A percentile compares a stretch with the other conserved stretches of the same genome.
phyloP scores from a whole-genome alignment of 2,888 invertebrate species.

The Nomada goodeniana region DNA sequence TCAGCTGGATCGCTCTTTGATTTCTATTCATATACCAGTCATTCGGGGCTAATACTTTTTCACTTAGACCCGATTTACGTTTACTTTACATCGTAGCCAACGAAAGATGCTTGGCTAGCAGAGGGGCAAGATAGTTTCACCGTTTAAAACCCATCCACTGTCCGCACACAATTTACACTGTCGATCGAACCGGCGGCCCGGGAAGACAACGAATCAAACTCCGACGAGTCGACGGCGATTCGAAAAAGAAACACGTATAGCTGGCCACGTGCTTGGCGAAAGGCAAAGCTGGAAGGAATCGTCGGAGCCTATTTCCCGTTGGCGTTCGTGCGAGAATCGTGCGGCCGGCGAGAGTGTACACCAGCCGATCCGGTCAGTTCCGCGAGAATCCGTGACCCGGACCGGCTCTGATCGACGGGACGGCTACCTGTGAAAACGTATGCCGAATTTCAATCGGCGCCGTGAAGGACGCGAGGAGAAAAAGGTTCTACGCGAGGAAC shows the following conservation, averaged over 20 bases:
- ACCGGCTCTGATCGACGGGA: constrained; percentile 54
- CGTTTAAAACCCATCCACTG: neutral
- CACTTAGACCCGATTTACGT: neutral
- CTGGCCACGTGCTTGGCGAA: constrained; percentile 30
- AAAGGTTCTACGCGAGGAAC: neutral
- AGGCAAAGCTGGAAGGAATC: constrained; percentile 44
- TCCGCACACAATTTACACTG: neutral
- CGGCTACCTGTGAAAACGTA: constrained; percentile 67
- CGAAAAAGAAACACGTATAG: constrained; percentile 40
- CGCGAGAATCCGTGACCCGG: constrained; percentile 47
- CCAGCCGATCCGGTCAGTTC: constrained; percentile 53
- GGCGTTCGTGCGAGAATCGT: constrained; percentile 52
- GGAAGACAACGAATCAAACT: neutral
- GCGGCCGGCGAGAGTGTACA: constrained; percentile 9
- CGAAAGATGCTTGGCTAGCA: too few species aligned
- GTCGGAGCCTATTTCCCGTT: constrained; percentile 56
- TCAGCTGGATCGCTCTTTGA: neutral
- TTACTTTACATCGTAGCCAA: neutral
- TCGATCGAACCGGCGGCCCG: too few species aligned
- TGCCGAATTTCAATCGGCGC: constrained; percentile 72
- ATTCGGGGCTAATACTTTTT: neutral
- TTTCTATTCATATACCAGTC: neutral
- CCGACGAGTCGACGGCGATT: constrained; percentile 10
- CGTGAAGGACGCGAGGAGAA: neutral
- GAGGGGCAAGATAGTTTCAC: too few species aligned